Conservation (phyloP, 2,888 invertebrate genomes). For the Apodemia hepburni region DNA sequence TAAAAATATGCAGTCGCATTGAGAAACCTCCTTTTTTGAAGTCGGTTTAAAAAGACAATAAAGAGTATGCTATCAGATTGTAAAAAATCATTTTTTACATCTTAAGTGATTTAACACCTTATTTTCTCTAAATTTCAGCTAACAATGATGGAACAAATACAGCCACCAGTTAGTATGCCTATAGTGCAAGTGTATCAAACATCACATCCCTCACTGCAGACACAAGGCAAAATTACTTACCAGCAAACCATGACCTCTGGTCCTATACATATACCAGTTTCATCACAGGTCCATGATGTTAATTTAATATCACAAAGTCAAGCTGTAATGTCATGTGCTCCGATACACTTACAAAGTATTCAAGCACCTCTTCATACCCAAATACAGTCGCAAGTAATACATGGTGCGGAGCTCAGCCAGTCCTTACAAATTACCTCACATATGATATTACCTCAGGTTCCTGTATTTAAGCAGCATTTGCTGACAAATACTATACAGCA, state of each 20-base stretch:
- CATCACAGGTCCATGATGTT: constrained; percentile 44
- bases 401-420: constrained; percentile 48
- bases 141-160: constrained; percentile 58
- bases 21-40: too few relatives aligned
- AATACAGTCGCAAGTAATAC: constrained; percentile 40
- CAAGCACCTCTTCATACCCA: constrained; percentile 37
- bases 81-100: too few relatives aligned
- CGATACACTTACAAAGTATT: constrained; percentile 50
- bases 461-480: constrained; percentile 56
- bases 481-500: constrained; percentile 53
- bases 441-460: constrained; percentile 54
- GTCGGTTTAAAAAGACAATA: too few relatives aligned
- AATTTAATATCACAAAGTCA: constrained; percentile 54
- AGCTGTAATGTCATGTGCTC: constrained; percentile 63
- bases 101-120: neutral
- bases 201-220: constrained; percentile 51
- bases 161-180: constrained; percentile 46
- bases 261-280: constrained; percentile 50
- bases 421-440: constrained; percentile 60
- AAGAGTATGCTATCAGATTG: too few relatives aligned
- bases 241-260: constrained; percentile 57
- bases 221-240: constrained; percentile 56
- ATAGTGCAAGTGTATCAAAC: constrained; percentile 63
- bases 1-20: too few relatives aligned
- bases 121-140: neutral